Percentiles rank a stretch among this genome's conserved stretches.
Conservation (phyloP, 2,797 vertebrate genomes). For the Enteromius radiatus region DNA sequence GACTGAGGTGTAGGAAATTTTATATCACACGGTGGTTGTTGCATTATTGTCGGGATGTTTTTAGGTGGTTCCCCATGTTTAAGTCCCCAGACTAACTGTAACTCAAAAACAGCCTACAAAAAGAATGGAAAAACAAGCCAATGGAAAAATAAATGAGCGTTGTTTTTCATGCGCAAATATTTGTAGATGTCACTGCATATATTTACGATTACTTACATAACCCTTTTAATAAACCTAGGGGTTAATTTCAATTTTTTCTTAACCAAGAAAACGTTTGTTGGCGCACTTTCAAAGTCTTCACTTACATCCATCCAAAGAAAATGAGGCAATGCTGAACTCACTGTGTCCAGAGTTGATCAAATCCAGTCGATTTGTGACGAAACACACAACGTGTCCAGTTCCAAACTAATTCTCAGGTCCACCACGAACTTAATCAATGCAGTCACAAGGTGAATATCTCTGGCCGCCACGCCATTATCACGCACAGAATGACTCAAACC, state of each 20-base stretch:
- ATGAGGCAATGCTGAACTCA: background rate
- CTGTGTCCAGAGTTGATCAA: background rate
- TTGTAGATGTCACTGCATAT: conserved; percentile 1
- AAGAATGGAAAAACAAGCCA: conserved; percentile 38
- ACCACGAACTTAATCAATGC: background rate
- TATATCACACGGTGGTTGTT: conserved; percentile 34
- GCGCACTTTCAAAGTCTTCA: background rate
- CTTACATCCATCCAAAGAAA: background rate
- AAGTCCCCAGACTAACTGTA: conserved; percentile 27
- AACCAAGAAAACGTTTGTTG: background rate
- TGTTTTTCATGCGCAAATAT: conserved; percentile 7
- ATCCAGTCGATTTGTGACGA: background rate
- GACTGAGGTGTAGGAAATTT: conserved; percentile 33
- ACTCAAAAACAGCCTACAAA: conserved; percentile 34
- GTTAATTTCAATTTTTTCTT: background rate
- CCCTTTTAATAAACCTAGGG: background rate
- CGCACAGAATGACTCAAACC: background rate
- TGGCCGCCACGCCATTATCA: background rate
- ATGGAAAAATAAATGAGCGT: conserved; percentile 25
- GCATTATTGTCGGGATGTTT: conserved; percentile 29
- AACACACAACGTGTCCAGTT: background rate
- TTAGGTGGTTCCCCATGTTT: conserved; percentile 32
- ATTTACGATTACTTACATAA: background rate
- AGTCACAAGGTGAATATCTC: background rate
- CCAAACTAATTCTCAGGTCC: background rate